Conservation (phyloP, 2,888 invertebrate species). For the Minunthozetes semirufus region DNA sequence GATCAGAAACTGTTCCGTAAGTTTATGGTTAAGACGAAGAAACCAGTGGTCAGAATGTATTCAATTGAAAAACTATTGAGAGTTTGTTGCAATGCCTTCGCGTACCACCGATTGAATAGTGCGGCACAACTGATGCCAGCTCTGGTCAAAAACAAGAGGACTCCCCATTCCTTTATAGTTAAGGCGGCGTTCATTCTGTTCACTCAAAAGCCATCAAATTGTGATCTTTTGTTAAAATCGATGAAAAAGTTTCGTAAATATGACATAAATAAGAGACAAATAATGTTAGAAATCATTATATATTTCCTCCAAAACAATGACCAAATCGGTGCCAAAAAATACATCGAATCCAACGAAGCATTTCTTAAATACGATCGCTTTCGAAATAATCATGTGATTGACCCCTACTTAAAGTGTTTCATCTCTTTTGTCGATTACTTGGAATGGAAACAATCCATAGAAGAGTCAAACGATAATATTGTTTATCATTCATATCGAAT, state of each 20-base stretch:
- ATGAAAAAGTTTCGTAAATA: not conserved
- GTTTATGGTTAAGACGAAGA: no score
- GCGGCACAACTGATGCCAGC: not conserved
- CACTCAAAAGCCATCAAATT: not conserved
- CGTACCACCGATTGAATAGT: not conserved
- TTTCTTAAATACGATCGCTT: not conserved
- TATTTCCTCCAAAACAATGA: not conserved
- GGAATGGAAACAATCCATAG: not conserved
- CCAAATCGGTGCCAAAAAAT: constrained; percentile 1
- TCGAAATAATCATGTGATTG: not conserved
- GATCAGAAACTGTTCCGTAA: not conserved
- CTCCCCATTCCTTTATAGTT: not conserved
- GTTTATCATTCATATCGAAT: not conserved
- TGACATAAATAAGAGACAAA: not conserved
- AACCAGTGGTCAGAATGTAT: not conserved
- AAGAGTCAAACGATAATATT: not conserved
- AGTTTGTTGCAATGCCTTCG: not conserved
- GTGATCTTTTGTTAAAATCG: not conserved
- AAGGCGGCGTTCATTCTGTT: not conserved
- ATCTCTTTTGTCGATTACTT: constrained; percentile 1
- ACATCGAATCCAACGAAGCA: not conserved
- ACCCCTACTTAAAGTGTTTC: not conserved
- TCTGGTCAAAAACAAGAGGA: not conserved
- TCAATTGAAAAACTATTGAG: not conserved
- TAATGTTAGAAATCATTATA: constrained; percentile 15